phyloP scores from a whole-genome alignment of 2,797 vertebrate genomes.

The Cottoperca gobio region DNA sequence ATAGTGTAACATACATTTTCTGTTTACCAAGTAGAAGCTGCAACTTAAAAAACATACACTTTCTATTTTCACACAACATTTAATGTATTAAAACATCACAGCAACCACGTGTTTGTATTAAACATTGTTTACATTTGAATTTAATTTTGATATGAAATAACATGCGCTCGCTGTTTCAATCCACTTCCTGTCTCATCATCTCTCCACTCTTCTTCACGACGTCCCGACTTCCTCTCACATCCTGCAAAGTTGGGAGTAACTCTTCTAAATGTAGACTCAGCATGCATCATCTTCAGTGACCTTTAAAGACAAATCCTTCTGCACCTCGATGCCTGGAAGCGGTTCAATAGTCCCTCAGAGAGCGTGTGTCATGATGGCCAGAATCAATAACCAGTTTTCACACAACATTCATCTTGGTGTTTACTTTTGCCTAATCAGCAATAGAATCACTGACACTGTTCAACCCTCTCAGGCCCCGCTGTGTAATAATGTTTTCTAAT shows the following conservation, averaged over 20 bases:
- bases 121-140: too few species aligned
- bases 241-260: constrained; percentile 26
- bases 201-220: constrained; percentile 27
- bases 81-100: too few species aligned
- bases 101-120: too few species aligned
- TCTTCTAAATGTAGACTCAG: constrained; percentile 31
- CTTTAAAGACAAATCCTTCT: constrained; percentile 68
- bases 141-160: too few species aligned
- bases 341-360: constrained; percentile 73
- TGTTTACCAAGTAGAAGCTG: too few species aligned
- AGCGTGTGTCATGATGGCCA: constrained; percentile 64
- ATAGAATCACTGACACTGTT: constrained; percentile 51
- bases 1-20: too few species aligned
- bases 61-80: too few species aligned
- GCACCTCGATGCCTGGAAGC: constrained; percentile 36
- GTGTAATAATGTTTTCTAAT: constrained; percentile 57
- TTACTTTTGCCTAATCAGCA: constrained; percentile 79
- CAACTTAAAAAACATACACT: too few species aligned
- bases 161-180: constrained; percentile 15
- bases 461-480: constrained; percentile 43
- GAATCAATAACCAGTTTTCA: constrained; percentile 80
- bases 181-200: constrained; percentile 26
- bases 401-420: constrained; percentile 77
- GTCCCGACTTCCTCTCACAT: constrained; percentile 7
- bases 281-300: constrained; percentile 64